Conservation (phyloP, 2,113 vertebrate species). For the Podarcis cretensis region DNA sequence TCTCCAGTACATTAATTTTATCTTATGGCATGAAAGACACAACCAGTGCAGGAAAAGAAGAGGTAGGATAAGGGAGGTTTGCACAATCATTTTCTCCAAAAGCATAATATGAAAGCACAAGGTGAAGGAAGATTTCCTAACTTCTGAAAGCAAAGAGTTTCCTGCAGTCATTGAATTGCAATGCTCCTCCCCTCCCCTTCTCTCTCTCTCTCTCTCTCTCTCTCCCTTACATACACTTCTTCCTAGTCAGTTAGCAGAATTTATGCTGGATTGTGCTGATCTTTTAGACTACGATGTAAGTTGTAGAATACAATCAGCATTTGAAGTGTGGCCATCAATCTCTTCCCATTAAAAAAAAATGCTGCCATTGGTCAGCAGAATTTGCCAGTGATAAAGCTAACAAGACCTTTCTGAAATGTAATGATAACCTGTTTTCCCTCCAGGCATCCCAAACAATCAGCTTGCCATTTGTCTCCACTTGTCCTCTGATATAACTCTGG, state of each 20-base stretch:
- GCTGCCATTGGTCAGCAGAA: slow-evolving; percentile 50
- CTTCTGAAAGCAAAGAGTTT: slow-evolving; percentile 26
- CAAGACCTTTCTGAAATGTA: slow-evolving; percentile 41
- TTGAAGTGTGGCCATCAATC: slow-evolving; percentile 61
- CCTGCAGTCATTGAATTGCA: slow-evolving; percentile 15
- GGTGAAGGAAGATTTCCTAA: slow-evolving; percentile 32
- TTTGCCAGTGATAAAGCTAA: slow-evolving; percentile 47
- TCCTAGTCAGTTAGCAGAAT: slow-evolving; percentile 31
- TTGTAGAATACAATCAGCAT: slow-evolving; percentile 51
- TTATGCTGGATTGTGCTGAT: slow-evolving; percentile 32
- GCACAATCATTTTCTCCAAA: slow-evolving; percentile 32
- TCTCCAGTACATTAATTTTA: background rate
- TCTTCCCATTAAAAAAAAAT: slow-evolving; percentile 31
- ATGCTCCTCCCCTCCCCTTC: background rate
- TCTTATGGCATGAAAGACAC: background rate
- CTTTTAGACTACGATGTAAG: slow-evolving; percentile 51
- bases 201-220: too few relatives aligned
- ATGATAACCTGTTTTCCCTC: slow-evolving; percentile 1
- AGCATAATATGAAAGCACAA: slow-evolving; percentile 28
- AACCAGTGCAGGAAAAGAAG: background rate
- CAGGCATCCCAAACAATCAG: slow-evolving; percentile 47
- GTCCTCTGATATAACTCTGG: slow-evolving; percentile 24
- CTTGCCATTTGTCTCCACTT: slow-evolving; percentile 56
- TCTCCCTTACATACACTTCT: background rate
- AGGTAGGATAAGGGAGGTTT: background rate